Conservation (phyloP, 2,113 vertebrate genomes). For the Progne subis region DNA sequence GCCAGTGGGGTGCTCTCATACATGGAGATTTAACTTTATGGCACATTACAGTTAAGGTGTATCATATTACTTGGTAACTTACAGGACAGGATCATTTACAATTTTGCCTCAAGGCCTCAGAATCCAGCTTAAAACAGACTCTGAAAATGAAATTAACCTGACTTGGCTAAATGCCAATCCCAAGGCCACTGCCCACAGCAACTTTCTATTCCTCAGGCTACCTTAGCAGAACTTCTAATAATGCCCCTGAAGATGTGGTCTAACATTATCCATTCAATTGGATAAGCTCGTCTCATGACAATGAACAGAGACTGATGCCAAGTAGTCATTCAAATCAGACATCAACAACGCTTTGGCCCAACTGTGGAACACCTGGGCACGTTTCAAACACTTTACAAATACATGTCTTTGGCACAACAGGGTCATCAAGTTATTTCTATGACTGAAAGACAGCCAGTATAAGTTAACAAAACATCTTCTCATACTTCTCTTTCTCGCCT, state of each 20-base stretch:
- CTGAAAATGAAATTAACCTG: not conserved
- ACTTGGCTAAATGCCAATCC: not conserved
- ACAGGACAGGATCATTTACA: not conserved
- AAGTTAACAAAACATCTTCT: not conserved
- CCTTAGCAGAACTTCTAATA: not conserved
- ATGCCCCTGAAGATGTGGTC: not conserved
- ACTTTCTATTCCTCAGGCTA: not conserved
- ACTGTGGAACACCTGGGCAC: not conserved
- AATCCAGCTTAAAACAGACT: not conserved
- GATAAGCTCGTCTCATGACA: not conserved
- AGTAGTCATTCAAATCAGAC: not conserved
- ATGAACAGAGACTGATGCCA: not conserved
- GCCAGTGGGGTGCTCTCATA: not conserved
- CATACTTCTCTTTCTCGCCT: not conserved
- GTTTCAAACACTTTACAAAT: not conserved
- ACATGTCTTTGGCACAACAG: accelerated
- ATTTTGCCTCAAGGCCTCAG: not conserved
- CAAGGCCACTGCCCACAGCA: not conserved
- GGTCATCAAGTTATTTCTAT: not conserved
- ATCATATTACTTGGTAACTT: constrained; percentile 8
- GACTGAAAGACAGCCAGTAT: not conserved
- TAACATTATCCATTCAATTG: not conserved
- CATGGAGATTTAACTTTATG: not conserved
- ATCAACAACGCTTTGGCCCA: accelerated
- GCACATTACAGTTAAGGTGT: constrained; percentile 10